Evolutionary conservation across 53 echinoderm and acorn worm genomes (phyloP), one percentile per base, ranked within the genome.

Genomic region (Temnopleurus reevesii): DNA sequence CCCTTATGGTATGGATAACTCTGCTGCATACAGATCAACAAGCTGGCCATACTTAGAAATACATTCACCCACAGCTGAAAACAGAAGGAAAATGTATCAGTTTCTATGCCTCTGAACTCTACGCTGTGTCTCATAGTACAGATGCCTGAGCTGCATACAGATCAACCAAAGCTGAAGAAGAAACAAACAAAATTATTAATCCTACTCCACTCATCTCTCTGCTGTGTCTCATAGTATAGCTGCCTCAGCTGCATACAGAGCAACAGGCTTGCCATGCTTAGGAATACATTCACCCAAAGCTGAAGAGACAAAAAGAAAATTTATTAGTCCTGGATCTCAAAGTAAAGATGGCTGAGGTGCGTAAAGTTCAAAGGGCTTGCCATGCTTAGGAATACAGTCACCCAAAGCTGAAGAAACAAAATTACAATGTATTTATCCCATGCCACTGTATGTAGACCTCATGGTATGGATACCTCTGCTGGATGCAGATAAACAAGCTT

Each of bases 281-380:
- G 92, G 91, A 98, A 98, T 55, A 98, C 95, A 77, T 98, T 98
- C 65, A 94, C 98, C 98, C 98, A 98, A 9, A 98, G 93, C 98
- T 98, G 86, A 12, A 13, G 24, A 45, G 8, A 76, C n/a, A n/a
- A n/a, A n/a, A n/a, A n/a, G n/a, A n/a, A n/a, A n/a, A n/a, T n/a
- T n/a, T n/a, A n/a, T n/a, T n/a, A n/a, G n/a, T 98, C 10, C 93
- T 98, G 98, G 57, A 98, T 92, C 91, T 98, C 98, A 89, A 89
- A 96, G 89, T 98, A 98, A 12, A 98, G 92, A 41, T 91, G 96
- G 33, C 98, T 89, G 0, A 98, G 89, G 91, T 98, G 95, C 92
- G 95, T 93, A 83, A 95, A 98, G 90, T 95, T 98, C 25, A 98
- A 93, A 18, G 95, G 92, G 59, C 98, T 98, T 19, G 98, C 98